A percentile compares a stretch with the other conserved stretches of the same genome.
These are phyloP conservation scores for Rhogogaster chlorosoma DNA, from an alignment of 2,888 invertebrate species.

Conservation along the genomic window DNA sequence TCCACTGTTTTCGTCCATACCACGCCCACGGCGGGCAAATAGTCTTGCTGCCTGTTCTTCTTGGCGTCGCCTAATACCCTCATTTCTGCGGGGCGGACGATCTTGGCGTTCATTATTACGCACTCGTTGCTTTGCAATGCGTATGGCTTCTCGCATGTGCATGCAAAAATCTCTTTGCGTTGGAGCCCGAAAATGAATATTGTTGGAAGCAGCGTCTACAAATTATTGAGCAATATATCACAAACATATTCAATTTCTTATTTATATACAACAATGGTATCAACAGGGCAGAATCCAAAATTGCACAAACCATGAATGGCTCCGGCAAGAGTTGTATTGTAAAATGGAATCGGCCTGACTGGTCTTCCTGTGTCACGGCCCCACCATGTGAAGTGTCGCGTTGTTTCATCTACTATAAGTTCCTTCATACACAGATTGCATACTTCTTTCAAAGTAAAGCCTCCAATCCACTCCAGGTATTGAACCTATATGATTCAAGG, in stretches of 20 bases:
- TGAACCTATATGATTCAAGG: too few relatives aligned
- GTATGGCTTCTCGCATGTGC: slow-evolving; percentile 59
- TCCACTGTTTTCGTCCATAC: too few relatives aligned
- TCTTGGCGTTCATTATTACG: slow-evolving; percentile 51
- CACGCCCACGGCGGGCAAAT: too few relatives aligned
- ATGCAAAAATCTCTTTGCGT: slow-evolving; percentile 58
- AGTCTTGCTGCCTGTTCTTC: not conserved
- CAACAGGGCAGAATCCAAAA: not conserved
- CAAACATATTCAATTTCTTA: not conserved
- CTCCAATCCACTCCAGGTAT: slow-evolving; percentile 59
- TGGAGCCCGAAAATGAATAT: slow-evolving; percentile 57
- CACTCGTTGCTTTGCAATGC: slow-evolving; percentile 59
- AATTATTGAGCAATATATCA: slow-evolving; percentile 16
- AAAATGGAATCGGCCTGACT: slow-evolving; percentile 56
- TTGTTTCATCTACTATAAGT: slow-evolving; percentile 56
- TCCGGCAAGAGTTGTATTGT: slow-evolving; percentile 58
- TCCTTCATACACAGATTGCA: slow-evolving; percentile 59
- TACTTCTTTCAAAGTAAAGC: slow-evolving; percentile 59
- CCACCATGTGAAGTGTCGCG: slow-evolving; percentile 60
- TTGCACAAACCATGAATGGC: slow-evolving; percentile 56
- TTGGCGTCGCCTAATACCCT: not conserved
- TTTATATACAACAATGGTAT: not conserved
- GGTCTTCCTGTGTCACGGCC: slow-evolving; percentile 57
- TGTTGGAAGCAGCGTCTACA: slow-evolving; percentile 57
- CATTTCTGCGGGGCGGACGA: not conserved